phyloP scores from a whole-genome alignment of 2,888 invertebrate genomes.

The Oasisia sp. region DNA sequence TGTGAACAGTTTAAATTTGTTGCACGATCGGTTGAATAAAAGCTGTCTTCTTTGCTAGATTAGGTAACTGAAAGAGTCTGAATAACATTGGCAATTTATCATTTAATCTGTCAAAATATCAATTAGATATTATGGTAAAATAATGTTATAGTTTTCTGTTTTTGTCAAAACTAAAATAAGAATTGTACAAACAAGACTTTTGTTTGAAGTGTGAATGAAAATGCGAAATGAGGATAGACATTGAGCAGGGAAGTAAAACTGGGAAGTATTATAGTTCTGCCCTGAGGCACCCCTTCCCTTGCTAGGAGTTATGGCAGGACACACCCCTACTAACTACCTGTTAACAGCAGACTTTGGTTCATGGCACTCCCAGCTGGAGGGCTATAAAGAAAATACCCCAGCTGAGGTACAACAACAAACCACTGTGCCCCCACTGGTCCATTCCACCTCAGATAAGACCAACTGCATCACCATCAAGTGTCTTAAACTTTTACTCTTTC shows the following conservation, averaged over 20 bases:
- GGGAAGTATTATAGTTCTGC: background rate
- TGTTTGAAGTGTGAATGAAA: too few species aligned
- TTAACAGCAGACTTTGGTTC: background rate
- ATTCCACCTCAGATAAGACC: background rate
- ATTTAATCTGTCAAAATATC: too few species aligned
- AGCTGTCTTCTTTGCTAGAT: too few species aligned
- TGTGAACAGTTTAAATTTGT: too few species aligned
- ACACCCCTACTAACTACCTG: background rate
- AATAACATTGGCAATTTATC: too few species aligned
- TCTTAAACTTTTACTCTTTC: background rate
- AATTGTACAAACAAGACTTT: too few species aligned
- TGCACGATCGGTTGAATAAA: too few species aligned
- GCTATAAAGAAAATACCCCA: background rate
- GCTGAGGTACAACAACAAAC: constrained; percentile 6
- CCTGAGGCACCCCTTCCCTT: background rate
- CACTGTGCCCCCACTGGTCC: background rate
- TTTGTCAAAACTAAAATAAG: too few species aligned
- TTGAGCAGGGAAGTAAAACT: background rate
- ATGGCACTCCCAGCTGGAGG: background rate
- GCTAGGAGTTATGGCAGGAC: background rate
- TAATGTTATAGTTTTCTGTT: too few species aligned
- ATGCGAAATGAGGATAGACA: too few species aligned
- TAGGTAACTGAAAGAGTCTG: too few species aligned
- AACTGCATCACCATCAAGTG: background rate
- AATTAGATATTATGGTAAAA: too few species aligned